Evolutionary conservation across 2,797 vertebrate genomes (phyloP).

Genomic region (Propithecus deckenii): DNA sequence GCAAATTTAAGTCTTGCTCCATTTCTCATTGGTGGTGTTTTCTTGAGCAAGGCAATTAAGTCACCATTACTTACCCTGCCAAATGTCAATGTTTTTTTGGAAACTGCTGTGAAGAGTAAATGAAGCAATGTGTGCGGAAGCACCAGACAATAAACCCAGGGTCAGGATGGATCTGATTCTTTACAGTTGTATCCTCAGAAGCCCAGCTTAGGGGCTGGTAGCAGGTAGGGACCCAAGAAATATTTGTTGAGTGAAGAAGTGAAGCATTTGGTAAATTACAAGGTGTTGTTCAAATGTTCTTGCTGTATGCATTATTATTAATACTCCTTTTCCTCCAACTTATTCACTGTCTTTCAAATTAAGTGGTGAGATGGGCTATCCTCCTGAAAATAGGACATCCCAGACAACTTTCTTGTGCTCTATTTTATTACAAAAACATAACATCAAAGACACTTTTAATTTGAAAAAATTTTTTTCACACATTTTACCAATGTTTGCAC

Average conservation of each 20-base stretch:
- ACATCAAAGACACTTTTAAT: neutral
- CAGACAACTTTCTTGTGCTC: neutral
- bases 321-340: neutral
- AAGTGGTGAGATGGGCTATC: neutral
- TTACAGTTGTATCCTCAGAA: neutral
- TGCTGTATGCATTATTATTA: neutral
- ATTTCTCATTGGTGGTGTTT: neutral
- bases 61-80: neutral
- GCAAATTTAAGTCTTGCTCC: neutral
- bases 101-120: neutral
- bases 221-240: neutral
- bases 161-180: neutral
- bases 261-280: neutral
- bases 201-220: neutral
- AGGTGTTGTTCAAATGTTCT: neutral
- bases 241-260: neutral
- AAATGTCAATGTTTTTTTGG: neutral
- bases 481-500: neutral
- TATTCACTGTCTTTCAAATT: neutral
- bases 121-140: neutral
- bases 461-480: neutral
- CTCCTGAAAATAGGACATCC: neutral
- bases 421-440: conserved; percentile 32
- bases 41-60: neutral
- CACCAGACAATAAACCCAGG: neutral